Percentiles rank a stretch among this genome's conserved stretches.
phyloP scores from a whole-genome alignment of 2,888 invertebrate species.

The Prosopocoilus inquinatus region DNA sequence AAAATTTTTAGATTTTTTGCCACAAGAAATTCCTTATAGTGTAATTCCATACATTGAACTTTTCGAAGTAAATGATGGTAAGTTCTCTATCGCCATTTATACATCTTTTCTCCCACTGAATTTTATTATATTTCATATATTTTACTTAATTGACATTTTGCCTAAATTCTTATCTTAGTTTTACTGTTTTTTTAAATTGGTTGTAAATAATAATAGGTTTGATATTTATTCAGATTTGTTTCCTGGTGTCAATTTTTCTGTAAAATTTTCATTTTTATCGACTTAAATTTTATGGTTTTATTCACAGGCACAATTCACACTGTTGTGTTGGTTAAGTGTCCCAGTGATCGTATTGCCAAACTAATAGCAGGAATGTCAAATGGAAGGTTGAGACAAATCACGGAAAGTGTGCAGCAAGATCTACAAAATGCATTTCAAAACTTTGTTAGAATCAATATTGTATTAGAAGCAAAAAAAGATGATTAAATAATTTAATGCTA shows the following conservation, averaged over 20 bases:
- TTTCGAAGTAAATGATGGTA: slow-evolving; percentile 58
- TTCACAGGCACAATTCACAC: slow-evolving; percentile 54
- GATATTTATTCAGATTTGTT: too few species aligned
- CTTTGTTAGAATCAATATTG: slow-evolving; percentile 41
- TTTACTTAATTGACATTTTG: too few species aligned
- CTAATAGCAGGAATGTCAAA: slow-evolving; percentile 69
- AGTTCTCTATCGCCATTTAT: neutral
- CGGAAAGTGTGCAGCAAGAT: slow-evolving; percentile 48
- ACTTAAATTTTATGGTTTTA: slow-evolving; percentile 4
- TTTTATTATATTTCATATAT: too few species aligned
- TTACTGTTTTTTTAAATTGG: too few species aligned
- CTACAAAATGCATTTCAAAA: slow-evolving; percentile 45
- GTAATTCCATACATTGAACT: slow-evolving; percentile 66
- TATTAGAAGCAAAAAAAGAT: slow-evolving; percentile 29
- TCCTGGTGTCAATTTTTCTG: too few species aligned
- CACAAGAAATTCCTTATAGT: slow-evolving; percentile 84
- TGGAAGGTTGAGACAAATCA: slow-evolving; percentile 69
- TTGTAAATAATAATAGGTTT: too few species aligned
- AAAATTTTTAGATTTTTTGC: slow-evolving; percentile 77
- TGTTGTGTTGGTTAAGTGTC: slow-evolving; percentile 64
- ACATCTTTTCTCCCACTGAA: too few species aligned
- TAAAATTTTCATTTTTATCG: too few species aligned
- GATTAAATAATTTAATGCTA: slow-evolving; percentile 1
- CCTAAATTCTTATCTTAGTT: too few species aligned
- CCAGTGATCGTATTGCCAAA: slow-evolving; percentile 60